phyloP scores from a whole-genome alignment of 1,140 invertebrate species.

The Dendrolimus kikuchii region DNA sequence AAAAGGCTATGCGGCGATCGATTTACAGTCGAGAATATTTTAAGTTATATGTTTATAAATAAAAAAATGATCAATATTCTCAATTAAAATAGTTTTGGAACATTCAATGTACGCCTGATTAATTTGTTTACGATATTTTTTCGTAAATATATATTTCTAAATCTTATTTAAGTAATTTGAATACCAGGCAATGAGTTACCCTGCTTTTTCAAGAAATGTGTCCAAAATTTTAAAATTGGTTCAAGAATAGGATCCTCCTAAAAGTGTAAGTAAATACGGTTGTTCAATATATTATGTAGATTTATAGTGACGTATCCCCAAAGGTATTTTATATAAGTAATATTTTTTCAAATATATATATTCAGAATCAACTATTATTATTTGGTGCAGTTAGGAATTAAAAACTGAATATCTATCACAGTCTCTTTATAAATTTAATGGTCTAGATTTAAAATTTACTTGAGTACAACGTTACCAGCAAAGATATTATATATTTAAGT shows the following conservation, averaged over 20 bases:
- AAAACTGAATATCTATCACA: constrained; percentile 25
- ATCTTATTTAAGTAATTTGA: constrained; percentile 38
- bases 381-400: constrained; percentile 4
- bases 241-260: constrained; percentile 29
- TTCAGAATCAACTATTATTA: neutral
- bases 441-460: no score
- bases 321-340: no score
- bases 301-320: neutral
- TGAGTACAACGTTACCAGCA: no score
- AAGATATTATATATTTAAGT: no score
- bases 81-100: no score
- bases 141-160: constrained; percentile 21
- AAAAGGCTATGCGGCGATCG: no score
- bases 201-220: constrained; percentile 54
- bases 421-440: constrained; percentile 17
- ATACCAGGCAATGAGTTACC: constrained; percentile 59
- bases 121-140: constrained; percentile 7
- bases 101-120: constrained; percentile 1
- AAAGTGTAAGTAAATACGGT: constrained; percentile 8
- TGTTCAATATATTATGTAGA: constrained; percentile 2
- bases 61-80: no score
- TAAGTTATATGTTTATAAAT: no score
- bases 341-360: no score
- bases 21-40: no score
- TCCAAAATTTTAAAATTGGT: constrained; percentile 54